Base-by-base conservation (phyloP, 2,797 vertebrate species). In the Rallus crepitans region DNA sequence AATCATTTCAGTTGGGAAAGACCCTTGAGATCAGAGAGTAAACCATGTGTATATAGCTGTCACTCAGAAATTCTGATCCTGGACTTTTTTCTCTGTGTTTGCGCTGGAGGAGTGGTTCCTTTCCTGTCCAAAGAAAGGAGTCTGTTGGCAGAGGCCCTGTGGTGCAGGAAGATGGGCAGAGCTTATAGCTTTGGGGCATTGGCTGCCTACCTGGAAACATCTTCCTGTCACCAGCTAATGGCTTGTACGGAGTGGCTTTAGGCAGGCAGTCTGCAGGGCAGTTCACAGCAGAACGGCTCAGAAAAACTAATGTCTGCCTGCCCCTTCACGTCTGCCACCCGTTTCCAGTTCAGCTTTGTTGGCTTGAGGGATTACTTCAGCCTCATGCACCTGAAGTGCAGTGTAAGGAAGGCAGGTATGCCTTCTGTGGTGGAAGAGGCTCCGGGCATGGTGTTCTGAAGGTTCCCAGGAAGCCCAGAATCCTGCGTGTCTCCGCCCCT, bases 231-330 rank as follows among this genome's bases (percentile, higher is more conserved):
- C 65, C 3, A 31, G n/a, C 52, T 70, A 1, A 20, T 47, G 57
- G n/a, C 47, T 52, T 27, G 21, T 3, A 1, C 0, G 0, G 31
- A 39, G 23, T 28, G 37, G 60, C 39, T 70, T 70, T 17, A 47
- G 39, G 16, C 11, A 13, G 0, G 0, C 9, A 10, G 21, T 37
- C 39, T 55, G 18, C 30, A 25, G 15, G 28, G 35, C 21, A 8
- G 14, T n/a, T 64, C 6, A 1, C 53, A 59, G 53, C 45, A 48
- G 72, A 53, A 42, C 2, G 19, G 25, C 33, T 61, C 9, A 6
- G 55, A 21, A 64, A 79, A 85, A 31, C 20, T 7, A 12, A 31
- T 0, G 2, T 28, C 6, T 37, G 0, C 18, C 10, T 82, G 48
- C 39, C 35, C 7, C n/a, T 68, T 37, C 15, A 1, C 15, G 9